Evolutionary conservation across 2,113 vertebrate genomes (phyloP).

Genomic region (Podilymbus podiceps): DNA sequence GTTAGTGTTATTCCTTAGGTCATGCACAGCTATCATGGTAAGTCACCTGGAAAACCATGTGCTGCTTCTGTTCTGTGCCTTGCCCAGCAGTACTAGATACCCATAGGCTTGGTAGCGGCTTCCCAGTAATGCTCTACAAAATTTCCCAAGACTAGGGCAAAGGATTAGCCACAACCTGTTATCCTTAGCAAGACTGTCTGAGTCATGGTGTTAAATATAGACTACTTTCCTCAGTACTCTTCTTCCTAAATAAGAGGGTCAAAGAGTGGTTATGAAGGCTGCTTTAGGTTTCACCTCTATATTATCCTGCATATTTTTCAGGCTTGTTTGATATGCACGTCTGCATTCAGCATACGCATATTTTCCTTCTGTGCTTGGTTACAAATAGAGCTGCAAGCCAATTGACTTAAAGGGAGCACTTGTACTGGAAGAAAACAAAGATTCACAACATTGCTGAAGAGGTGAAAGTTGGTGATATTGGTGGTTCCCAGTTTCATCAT

Average conservation of each 20-base stretch:
- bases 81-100: not conserved
- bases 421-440: not conserved
- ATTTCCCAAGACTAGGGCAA: not conserved
- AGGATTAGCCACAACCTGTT: not conserved
- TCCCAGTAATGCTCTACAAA: not conserved
- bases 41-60: not conserved
- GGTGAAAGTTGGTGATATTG: not conserved
- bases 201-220: not conserved
- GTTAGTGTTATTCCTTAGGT: not conserved
- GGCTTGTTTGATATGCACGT: not conserved
- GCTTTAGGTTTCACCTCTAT: not conserved
- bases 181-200: not conserved
- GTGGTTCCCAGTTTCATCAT: not conserved
- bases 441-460: not conserved
- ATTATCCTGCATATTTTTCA: not conserved
- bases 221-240: not conserved
- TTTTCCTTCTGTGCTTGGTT: not conserved
- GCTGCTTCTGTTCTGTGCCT: not conserved
- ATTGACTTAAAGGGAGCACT: not conserved
- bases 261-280: not conserved
- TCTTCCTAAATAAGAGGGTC: not conserved
- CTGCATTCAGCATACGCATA: not conserved
- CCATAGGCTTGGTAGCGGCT: not conserved
- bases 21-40: not conserved
- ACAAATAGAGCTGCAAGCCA: not conserved